Evolutionary conservation across 1,140 invertebrate species (phyloP).

Genomic region (Bicyclus anynana): DNA sequence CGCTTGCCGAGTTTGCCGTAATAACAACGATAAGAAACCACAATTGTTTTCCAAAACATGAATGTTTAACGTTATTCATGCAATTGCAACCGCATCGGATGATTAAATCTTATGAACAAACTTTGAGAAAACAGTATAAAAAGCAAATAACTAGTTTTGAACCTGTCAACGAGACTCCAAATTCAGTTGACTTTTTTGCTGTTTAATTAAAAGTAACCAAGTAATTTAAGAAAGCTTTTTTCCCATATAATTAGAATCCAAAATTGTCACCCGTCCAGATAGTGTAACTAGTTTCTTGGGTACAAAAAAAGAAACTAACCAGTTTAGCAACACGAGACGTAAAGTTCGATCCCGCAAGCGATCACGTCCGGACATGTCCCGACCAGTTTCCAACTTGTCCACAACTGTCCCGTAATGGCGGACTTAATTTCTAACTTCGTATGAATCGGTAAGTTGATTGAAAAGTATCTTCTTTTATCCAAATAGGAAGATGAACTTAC

Average conservation of each 20-base stretch:
- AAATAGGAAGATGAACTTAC: neutral
- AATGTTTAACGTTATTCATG: constrained; percentile 1
- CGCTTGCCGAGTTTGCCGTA: neutral
- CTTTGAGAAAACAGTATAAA: neutral
- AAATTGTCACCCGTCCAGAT: neutral
- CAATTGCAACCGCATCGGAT: neutral
- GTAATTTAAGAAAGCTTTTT: neutral
- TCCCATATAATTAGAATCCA: neutral
- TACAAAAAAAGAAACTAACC: constrained; percentile 12
- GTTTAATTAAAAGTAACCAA: neutral
- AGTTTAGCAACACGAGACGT: neutral
- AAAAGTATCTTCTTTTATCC: neutral
- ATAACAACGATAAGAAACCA: constrained; percentile 3
- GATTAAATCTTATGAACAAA: neutral
- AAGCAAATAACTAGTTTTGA: neutral
- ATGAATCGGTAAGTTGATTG: constrained; percentile 8
- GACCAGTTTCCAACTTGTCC: constrained; percentile 37
- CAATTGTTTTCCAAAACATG: constrained; percentile 4
- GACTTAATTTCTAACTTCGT: constrained; percentile 17
- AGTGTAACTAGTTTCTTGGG: constrained; percentile 2
- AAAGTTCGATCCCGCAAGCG: constrained; percentile 9
- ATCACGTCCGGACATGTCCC: constrained; percentile 26
- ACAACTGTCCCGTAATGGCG: constrained; percentile 21
- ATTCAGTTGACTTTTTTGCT: neutral
- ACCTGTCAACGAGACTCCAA: neutral